Conservation (phyloP, 2,113 vertebrate genomes). For the Dascyllus trimaculatus region DNA sequence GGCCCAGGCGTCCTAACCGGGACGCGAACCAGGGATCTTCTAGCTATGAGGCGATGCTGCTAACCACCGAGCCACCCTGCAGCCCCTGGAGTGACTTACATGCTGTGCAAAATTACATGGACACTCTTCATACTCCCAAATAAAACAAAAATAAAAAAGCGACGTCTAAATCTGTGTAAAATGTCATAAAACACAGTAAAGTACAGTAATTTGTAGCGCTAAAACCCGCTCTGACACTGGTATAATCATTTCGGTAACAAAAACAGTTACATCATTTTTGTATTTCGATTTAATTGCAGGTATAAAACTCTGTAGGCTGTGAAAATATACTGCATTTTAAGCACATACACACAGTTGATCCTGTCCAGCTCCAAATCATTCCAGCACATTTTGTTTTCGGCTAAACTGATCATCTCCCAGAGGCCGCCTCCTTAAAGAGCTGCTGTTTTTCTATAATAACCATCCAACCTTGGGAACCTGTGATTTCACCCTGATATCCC, state of each 20-base stretch:
- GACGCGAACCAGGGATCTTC: too few relatives aligned
- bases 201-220: not conserved
- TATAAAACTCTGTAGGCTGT: not conserved
- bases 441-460: constrained; percentile 30
- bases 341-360: not conserved
- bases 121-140: too few relatives aligned
- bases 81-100: too few relatives aligned
- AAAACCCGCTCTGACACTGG: not conserved
- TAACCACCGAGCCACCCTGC: too few relatives aligned
- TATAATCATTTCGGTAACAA: not conserved
- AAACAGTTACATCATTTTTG: constrained; percentile 8
- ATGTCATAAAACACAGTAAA: too few relatives aligned
- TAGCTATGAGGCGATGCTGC: too few relatives aligned
- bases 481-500: constrained; percentile 38
- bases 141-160: too few relatives aligned
- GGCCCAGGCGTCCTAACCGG: too few relatives aligned
- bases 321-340: not conserved
- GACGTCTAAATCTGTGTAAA: too few relatives aligned
- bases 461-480: constrained; percentile 4
- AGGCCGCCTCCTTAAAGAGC: constrained; percentile 3
- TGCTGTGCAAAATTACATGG: too few relatives aligned
- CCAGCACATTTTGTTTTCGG: constrained; percentile 45
- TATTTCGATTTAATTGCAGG: constrained; percentile 23
- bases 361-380: constrained; percentile 35
- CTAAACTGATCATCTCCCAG: constrained; percentile 13